phyloP scores from a whole-genome alignment of 2,113 vertebrate species.

The Tenrec ecaudatus region DNA sequence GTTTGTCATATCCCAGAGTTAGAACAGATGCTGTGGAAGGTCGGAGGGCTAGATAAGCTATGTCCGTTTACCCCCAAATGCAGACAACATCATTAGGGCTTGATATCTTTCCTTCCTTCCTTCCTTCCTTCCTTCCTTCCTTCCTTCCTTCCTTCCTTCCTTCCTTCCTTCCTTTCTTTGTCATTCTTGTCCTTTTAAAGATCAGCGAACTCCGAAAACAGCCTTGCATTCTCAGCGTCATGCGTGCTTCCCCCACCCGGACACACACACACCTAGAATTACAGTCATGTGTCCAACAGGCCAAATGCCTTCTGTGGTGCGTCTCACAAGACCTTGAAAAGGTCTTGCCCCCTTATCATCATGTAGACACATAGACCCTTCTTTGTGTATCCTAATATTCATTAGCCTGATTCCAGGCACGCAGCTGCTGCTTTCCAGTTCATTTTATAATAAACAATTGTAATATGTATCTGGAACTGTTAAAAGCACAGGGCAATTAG shows the following conservation, averaged over 20 bases:
- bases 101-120: slow-evolving; percentile 25
- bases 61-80: neutral
- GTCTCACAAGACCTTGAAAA: neutral
- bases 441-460: slow-evolving; percentile 71
- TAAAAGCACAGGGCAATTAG: slow-evolving; percentile 75
- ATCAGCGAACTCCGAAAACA: slow-evolving; percentile 50
- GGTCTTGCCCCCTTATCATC: neutral
- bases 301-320: neutral
- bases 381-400: neutral
- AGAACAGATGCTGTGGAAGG: neutral
- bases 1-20: neutral
- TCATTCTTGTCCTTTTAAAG: neutral
- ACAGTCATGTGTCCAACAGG: neutral
- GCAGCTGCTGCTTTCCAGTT: slow-evolving; percentile 45
- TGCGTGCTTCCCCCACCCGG: neutral
- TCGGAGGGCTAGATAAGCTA: slow-evolving; percentile 7
- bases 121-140: slow-evolving; percentile 54
- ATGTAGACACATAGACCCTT: neutral
- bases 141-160: slow-evolving; percentile 47
- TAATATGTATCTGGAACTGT: slow-evolving; percentile 67
- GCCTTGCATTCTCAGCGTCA: neutral
- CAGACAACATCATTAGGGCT: neutral
- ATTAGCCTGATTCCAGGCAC: neutral
- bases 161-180: slow-evolving; percentile 45
- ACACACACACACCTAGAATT: neutral